These are phyloP conservation scores for Coregonus suidteri DNA, from an alignment of 2,797 vertebrate species.

Conservation along the genomic window DNA sequence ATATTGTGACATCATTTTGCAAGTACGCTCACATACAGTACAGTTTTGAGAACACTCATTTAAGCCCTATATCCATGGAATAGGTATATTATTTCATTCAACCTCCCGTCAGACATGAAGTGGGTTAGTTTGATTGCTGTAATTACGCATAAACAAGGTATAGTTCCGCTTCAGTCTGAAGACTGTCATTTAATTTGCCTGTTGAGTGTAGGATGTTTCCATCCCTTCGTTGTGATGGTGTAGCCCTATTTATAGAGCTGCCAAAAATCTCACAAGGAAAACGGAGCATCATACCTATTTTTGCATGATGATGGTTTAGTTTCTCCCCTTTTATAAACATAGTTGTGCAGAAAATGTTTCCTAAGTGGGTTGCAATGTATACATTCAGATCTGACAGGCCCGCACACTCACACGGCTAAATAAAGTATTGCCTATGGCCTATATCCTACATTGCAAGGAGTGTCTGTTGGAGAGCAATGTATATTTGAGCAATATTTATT, in stretches of 20 bases:
- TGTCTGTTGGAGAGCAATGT: not conserved
- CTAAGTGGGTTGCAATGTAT: slow-evolving; percentile 58
- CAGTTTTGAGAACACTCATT: not conserved
- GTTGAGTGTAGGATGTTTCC: not conserved
- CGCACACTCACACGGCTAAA: slow-evolving; percentile 51
- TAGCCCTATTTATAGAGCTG: no score
- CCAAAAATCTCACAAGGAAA: not conserved
- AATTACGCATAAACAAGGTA: slow-evolving; percentile 23
- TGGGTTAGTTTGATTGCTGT: slow-evolving; percentile 25
- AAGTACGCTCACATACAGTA: not conserved
- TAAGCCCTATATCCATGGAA: not conserved
- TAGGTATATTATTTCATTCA: not conserved
- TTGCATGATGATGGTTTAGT: not conserved
- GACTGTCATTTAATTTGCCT: not conserved
- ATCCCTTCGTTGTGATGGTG: not conserved
- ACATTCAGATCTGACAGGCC: slow-evolving; percentile 40
- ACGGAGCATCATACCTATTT: not conserved
- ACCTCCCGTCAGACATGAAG: slow-evolving; percentile 1
- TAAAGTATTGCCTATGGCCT: no score
- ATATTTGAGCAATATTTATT: not conserved
- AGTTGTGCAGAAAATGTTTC: slow-evolving; percentile 62
- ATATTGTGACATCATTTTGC: not conserved
- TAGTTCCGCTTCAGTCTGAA: not conserved
- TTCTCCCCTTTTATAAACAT: not conserved
- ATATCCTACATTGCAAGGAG: no score